A percentile compares a stretch with the other conserved stretches of the same genome.
phyloP scores from a whole-genome alignment of 2,113 vertebrate genomes.

The Ivindomyrus marchei region DNA sequence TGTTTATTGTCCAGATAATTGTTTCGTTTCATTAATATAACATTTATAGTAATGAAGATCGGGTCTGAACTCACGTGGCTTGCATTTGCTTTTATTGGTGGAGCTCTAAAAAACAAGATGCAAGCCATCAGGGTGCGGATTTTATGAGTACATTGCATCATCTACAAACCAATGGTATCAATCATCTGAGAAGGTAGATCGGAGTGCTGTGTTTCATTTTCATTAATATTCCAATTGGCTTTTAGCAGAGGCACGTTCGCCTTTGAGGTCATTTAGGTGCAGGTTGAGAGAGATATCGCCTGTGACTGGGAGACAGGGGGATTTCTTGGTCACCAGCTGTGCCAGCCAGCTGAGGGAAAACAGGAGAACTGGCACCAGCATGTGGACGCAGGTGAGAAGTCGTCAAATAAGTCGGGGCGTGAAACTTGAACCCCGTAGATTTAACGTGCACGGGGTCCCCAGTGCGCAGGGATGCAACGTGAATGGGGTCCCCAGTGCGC shows the following conservation, averaged over 20 bases:
- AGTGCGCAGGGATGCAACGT: neutral
- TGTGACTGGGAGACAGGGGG: neutral
- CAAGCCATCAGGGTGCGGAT: neutral
- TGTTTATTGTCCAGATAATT: slow-evolving; percentile 11
- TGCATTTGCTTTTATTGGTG: neutral
- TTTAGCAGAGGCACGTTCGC: neutral
- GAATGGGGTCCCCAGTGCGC: too few relatives aligned
- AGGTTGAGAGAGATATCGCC: slow-evolving; percentile 16
- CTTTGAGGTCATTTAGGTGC: slow-evolving; percentile 10
- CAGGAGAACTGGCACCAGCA: neutral
- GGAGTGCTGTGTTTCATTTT: slow-evolving; percentile 4
- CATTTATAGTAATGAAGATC: neutral
- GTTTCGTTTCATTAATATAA: neutral
- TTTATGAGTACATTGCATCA: neutral
- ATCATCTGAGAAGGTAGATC: neutral
- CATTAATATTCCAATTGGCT: slow-evolving; percentile 27
- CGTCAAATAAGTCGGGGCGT: neutral
- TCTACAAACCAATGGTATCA: neutral
- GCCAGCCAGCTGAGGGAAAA: neutral
- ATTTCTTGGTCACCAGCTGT: slow-evolving; percentile 21
- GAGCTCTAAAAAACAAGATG: neutral
- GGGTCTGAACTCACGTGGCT: neutral
- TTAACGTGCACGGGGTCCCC: too few relatives aligned
- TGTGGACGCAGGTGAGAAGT: neutral
- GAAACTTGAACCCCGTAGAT: neutral